phyloP scores from a whole-genome alignment of 1,140 invertebrate genomes.

The Magallana ariakensis region DNA sequence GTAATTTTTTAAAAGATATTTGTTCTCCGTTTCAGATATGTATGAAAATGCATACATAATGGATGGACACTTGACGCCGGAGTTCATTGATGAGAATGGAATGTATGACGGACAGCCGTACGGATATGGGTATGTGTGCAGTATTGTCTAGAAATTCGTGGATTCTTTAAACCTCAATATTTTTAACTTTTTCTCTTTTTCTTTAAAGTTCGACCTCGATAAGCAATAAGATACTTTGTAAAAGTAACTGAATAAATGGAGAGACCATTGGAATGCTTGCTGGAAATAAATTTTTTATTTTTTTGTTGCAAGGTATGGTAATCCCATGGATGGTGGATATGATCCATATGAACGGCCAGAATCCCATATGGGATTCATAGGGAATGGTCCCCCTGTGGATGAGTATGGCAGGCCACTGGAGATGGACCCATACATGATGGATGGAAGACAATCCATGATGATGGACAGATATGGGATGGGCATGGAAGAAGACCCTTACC shows the following conservation, averaged over 20 bases:
- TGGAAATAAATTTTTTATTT: neutral
- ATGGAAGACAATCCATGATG: neutral
- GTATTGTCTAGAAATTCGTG: too few relatives aligned
- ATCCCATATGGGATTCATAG: conserved; percentile 74
- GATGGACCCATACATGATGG: conserved; percentile 22
- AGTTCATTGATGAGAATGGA: conserved; percentile 75
- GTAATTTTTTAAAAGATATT: too few relatives aligned
- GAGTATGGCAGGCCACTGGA: conserved; percentile 63
- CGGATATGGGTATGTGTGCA: conserved; percentile 50
- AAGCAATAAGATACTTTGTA: too few relatives aligned
- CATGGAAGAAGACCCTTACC: neutral
- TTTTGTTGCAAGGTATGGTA: neutral
- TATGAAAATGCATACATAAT: conserved; percentile 66
- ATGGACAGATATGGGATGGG: conserved; percentile 12
- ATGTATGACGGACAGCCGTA: conserved; percentile 56
- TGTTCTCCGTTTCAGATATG: conserved; percentile 51
- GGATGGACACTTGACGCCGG: conserved; percentile 76
- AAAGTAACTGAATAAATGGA: too few relatives aligned
- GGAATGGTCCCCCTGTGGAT: conserved; percentile 65
- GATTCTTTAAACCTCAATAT: too few relatives aligned
- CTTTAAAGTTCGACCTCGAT: too few relatives aligned
- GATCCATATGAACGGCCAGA: conserved; percentile 76
- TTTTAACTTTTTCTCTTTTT: too few relatives aligned
- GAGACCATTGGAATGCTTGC: neutral
- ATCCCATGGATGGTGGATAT: conserved; percentile 55